A percentile compares a stretch with the other conserved stretches of the same genome.
These are phyloP conservation scores for Sialia sialis DNA, from an alignment of 2,113 vertebrate species.

Conservation along the genomic window DNA sequence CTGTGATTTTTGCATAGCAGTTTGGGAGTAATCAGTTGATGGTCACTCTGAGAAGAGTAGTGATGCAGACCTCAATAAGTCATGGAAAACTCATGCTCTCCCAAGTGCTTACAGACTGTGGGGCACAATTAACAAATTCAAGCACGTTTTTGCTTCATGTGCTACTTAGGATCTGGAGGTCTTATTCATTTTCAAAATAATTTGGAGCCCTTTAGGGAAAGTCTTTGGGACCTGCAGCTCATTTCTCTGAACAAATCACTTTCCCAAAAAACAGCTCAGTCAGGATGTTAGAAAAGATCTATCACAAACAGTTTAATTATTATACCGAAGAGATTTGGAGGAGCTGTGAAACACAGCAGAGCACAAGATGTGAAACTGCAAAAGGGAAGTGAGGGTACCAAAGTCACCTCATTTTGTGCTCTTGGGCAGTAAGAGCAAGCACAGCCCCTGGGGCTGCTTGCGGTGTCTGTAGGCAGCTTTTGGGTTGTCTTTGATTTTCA, in stretches of 20 bases:
- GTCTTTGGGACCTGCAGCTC: not conserved
- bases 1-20: not conserved
- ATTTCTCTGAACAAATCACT: not conserved
- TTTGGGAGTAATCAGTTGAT: not conserved
- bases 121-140: not conserved
- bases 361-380: not conserved
- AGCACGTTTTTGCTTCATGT: not conserved
- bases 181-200: not conserved
- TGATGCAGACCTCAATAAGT: not conserved
- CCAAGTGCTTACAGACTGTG: not conserved
- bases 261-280: not conserved
- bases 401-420: fast-evolving
- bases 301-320: not conserved
- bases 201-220: not conserved
- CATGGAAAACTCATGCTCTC: not conserved
- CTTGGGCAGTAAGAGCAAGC: not conserved
- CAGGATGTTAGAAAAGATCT: not conserved
- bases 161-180: not conserved
- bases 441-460: not conserved
- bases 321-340: not conserved
- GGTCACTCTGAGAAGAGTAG: not conserved
- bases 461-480: not conserved
- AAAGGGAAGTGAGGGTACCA: not conserved
- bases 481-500: not conserved
- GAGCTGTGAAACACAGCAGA: not conserved